A percentile compares a stretch with the other conserved stretches of the same genome.
These are phyloP conservation scores for Melospiza melodia DNA, from an alignment of 2,113 vertebrate genomes.

Conservation along the genomic window DNA sequence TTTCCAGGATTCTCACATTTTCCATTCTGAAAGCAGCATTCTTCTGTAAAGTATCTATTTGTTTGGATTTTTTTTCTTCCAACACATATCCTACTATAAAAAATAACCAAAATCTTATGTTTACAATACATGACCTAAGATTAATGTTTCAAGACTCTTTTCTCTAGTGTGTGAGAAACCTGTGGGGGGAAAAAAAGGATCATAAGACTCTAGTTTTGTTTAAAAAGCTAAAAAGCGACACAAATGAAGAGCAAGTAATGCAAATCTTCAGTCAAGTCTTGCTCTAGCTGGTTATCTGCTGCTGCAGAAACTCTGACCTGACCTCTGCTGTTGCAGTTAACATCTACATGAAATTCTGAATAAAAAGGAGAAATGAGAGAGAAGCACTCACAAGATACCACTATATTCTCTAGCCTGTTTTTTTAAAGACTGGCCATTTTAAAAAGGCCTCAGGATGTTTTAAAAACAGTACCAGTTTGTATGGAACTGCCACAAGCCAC, in stretches of 20 bases:
- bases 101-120: not conserved
- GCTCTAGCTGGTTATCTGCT: not conserved
- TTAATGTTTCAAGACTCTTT: not conserved
- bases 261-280: not conserved
- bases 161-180: not conserved
- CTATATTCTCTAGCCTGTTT: not conserved
- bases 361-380: not conserved
- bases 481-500: not conserved
- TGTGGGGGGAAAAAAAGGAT: too few relatives aligned
- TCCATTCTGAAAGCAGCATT: not conserved
- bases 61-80: not conserved
- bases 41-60: not conserved
- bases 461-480: not conserved
- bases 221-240: not conserved
- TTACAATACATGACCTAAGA: not conserved
- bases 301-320: not conserved
- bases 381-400: not conserved
- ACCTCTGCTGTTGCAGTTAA: not conserved
- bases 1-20: not conserved
- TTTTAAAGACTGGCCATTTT: not conserved
- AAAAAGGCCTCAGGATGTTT: not conserved
- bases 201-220: not conserved
- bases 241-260: not conserved
- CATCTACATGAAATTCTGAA: rapidly evolving
- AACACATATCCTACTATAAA: not conserved